Percentiles rank a stretch among this genome's conserved stretches.
phyloP scores from a whole-genome alignment of 2,888 invertebrate genomes.

The Luperina nickerlii region DNA sequence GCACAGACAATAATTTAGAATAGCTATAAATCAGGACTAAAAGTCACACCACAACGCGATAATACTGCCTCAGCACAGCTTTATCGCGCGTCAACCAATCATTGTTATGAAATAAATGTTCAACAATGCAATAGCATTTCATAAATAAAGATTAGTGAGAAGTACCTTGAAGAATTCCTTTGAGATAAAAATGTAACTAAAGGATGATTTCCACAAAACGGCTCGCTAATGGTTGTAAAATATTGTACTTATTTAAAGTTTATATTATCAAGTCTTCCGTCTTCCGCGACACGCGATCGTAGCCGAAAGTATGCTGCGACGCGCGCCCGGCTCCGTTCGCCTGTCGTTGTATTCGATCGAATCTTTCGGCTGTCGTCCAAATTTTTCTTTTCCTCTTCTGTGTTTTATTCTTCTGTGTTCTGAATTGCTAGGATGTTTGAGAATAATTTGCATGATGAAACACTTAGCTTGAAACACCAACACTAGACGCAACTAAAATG shows the following conservation, averaged over 20 bases:
- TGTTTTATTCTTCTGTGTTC: background rate
- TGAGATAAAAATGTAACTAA: slow-evolving; percentile 8
- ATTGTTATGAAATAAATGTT: slow-evolving; percentile 48
- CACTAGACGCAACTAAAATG: slow-evolving; percentile 3
- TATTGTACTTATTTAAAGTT: too few relatives aligned
- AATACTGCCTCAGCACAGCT: slow-evolving; percentile 12
- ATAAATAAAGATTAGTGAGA: slow-evolving; percentile 37
- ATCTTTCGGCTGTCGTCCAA: too few relatives aligned
- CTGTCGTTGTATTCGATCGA: too few relatives aligned
- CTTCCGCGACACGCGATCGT: too few relatives aligned
- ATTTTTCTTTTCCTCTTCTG: too few relatives aligned
- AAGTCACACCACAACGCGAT: slow-evolving; percentile 15
- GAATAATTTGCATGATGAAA: slow-evolving; percentile 15
- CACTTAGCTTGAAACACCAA: background rate
- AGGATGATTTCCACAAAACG: too few relatives aligned
- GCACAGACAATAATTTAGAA: slow-evolving; percentile 9
- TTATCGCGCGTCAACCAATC: slow-evolving; percentile 30
- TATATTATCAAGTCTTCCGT: too few relatives aligned
- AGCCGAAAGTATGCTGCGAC: too few relatives aligned
- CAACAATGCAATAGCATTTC: slow-evolving; percentile 23
- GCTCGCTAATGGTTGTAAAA: too few relatives aligned
- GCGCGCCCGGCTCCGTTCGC: too few relatives aligned
- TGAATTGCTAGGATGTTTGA: background rate
- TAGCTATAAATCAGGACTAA: slow-evolving; percentile 16
- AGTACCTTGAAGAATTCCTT: slow-evolving; percentile 24